A percentile compares a stretch with the other conserved stretches of the same genome.
These are phyloP conservation scores for Parasteatoda lunata DNA, from an alignment of 2,888 invertebrate genomes.

Conservation along the genomic window DNA sequence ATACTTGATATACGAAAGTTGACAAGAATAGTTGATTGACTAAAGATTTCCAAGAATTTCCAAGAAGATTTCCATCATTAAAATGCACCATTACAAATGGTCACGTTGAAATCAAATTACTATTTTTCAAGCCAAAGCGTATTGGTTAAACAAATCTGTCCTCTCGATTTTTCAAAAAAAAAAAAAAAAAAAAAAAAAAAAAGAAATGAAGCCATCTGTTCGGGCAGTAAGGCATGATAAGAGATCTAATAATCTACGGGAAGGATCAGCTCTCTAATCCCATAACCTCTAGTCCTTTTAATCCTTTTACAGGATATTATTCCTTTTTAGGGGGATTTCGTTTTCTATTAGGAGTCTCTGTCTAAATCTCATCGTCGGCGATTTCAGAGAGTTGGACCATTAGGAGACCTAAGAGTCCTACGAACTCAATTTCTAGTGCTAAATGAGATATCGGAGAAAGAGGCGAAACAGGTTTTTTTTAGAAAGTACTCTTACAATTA, in stretches of 20 bases:
- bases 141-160: too few species aligned
- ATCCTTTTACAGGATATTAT: constrained; percentile 54
- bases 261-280: constrained; percentile 48
- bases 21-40: too few species aligned
- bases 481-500: too few species aligned
- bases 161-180: too few species aligned
- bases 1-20: too few species aligned
- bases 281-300: constrained; percentile 45
- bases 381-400: neutral
- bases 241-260: constrained; percentile 41
- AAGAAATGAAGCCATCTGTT: constrained; percentile 35
- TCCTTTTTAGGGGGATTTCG: constrained; percentile 47
- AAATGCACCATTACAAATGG: too few species aligned
- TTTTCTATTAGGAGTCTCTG: constrained; percentile 30
- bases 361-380: neutral
- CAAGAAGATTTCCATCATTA: too few species aligned
- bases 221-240: constrained; percentile 6
- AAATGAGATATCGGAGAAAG: neutral
- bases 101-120: too few species aligned
- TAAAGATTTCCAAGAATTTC: too few species aligned
- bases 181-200: neutral
- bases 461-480: too few species aligned
- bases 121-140: too few species aligned
- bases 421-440: neutral
- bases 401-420: neutral